Percentiles rank a stretch among this genome's conserved stretches.
phyloP scores from a whole-genome alignment of 2,888 invertebrate species.

The Ophion ventricosus region DNA sequence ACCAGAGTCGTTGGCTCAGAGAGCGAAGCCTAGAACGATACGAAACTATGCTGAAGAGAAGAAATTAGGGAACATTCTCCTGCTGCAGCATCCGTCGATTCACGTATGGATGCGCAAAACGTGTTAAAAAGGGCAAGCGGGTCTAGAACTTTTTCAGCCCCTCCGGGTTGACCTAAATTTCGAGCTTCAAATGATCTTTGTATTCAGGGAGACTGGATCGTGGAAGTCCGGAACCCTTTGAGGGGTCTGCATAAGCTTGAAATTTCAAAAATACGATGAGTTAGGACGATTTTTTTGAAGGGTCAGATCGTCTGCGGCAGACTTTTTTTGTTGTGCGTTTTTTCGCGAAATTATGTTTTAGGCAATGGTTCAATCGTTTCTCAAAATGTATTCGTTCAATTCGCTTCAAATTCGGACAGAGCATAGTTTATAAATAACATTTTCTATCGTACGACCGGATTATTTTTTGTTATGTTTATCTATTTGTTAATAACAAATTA shows the following conservation, averaged over 20 bases:
- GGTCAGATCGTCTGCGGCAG: too few relatives aligned
- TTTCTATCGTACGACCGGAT: too few relatives aligned
- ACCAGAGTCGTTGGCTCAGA: neutral
- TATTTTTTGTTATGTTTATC: too few relatives aligned
- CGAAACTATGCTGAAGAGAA: neutral
- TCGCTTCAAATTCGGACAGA: too few relatives aligned
- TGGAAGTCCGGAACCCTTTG: neutral
- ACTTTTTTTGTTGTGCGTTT: too few relatives aligned
- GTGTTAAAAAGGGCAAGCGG: slow-evolving; percentile 1
- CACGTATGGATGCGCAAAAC: neutral
- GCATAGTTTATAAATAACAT: too few relatives aligned
- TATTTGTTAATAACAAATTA: neutral
- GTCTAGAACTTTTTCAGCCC: neutral
- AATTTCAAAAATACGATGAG: too few relatives aligned
- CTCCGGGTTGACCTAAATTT: neutral
- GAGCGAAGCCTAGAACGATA: neutral
- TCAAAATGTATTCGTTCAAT: too few relatives aligned
- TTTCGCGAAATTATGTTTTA: too few relatives aligned
- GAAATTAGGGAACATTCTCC: slow-evolving; percentile 2
- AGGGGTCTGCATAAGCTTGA: neutral
- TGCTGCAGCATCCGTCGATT: neutral
- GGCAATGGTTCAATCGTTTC: too few relatives aligned
- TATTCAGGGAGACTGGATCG: neutral
- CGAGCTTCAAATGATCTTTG: neutral
- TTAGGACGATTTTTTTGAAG: too few relatives aligned